Base-by-base conservation (phyloP, 1,140 invertebrate species). In the Propsilocerus akamusi region DNA sequence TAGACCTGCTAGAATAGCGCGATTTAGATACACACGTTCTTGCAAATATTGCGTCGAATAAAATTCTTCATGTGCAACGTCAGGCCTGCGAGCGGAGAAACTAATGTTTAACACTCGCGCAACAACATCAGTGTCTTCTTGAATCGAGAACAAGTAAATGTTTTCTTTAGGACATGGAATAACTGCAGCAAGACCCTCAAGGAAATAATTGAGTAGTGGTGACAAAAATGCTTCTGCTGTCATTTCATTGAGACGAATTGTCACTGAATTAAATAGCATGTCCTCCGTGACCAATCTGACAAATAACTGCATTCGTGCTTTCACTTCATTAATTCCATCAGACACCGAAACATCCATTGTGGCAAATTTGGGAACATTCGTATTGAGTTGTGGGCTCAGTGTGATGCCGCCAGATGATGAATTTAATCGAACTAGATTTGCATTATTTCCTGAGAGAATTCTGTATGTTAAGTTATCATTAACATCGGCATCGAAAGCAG, bases 201-300 rank as follows among this genome's bases (percentile, higher is more conserved):
- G 63, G 60, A 98, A 97, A 62, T 88, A 91, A 17, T 81, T 78
- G 4, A 93, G 72, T 3, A 97, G 65, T 0, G 89, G 87, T 23
- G 92, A 96, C 2, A 99, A 72, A 64, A 99, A 98, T 0, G 83
- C 82, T 57, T 92, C 85, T 32, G 86, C 81, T 0, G 87, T 93
- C 84, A 98, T 94, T 55, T 93, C 87, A 57, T 88, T 84, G 1
- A 99, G 64, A 25, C 92, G 74, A 0, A 99, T 82, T 0, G 93
- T 97, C 7, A 98, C 89, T 0, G 91, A 95, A 64, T 94, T 95
- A 53, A 83, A 80, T 0, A 99, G 68, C 86, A 97, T 97, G 47
- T 94, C 85, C 59, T 94, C 86, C 0, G 92, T 95, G 20, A 98
- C 90, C 2, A 96, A 66, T 2, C 88, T 72, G 0, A 96, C 92